Conservation (phyloP, 2,113 vertebrate species). For the Salvelinus sp. region DNA sequence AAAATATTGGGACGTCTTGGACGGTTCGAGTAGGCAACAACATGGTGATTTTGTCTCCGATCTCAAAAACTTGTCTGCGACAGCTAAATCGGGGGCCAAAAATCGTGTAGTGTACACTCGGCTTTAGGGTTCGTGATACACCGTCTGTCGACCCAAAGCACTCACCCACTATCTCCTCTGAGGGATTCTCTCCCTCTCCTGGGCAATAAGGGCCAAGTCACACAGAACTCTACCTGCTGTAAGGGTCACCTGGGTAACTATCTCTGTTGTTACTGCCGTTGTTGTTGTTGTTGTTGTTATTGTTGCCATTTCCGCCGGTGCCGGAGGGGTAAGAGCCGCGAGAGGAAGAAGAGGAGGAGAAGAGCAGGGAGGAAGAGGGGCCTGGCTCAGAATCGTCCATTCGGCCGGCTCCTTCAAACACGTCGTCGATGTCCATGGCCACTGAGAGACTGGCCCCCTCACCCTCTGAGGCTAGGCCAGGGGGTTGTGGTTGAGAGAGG, state of each 20-base stretch:
- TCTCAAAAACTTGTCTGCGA: no score
- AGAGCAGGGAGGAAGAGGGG: conserved; percentile 50
- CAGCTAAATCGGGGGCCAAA: no score
- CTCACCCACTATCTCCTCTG: neutral
- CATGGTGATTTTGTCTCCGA: no score
- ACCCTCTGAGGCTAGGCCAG: conserved; percentile 2
- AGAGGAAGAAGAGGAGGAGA: conserved; percentile 58
- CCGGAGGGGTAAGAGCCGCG: conserved; percentile 48
- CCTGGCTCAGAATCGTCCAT: conserved; percentile 46
- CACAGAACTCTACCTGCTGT: conserved; percentile 71
- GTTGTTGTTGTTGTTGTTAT: conserved; percentile 26
- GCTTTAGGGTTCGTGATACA: neutral
- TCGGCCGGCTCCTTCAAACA: conserved; percentile 49
- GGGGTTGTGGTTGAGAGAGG: conserved; percentile 27
- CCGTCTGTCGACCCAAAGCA: neutral
- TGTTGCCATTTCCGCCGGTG: conserved; percentile 33
- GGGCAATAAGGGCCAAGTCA: conserved; percentile 10
- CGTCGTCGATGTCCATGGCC: conserved; percentile 55
- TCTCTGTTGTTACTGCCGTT: conserved; percentile 25
- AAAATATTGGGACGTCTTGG: no score
- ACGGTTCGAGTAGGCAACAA: no score
- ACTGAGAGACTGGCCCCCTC: conserved; percentile 1
- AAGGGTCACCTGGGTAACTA: conserved; percentile 65
- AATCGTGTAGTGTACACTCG: no score
- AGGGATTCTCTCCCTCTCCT: neutral